These are phyloP conservation scores for Crematogaster levior DNA, from an alignment of 2,888 invertebrate genomes.

Conservation along the genomic window DNA sequence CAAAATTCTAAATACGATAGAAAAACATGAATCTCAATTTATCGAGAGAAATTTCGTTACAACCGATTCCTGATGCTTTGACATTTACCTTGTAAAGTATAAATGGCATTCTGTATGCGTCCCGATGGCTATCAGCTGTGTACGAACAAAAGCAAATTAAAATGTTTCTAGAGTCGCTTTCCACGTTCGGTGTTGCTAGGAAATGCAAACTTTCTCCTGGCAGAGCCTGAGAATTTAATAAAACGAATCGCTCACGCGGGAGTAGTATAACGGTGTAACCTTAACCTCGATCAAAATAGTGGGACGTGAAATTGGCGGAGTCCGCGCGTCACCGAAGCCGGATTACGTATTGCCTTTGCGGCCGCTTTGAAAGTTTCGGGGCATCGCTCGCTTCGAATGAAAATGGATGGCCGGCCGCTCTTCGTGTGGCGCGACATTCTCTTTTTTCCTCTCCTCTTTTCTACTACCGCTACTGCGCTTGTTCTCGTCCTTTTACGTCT, in stretches of 20 bases:
- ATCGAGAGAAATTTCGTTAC: not conserved
- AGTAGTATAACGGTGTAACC: constrained; percentile 50
- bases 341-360: constrained; percentile 59
- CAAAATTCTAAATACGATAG: not conserved
- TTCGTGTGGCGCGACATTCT: constrained; percentile 55
- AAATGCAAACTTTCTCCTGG: constrained; percentile 46
- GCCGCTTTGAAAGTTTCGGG: constrained; percentile 58
- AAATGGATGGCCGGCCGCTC: constrained; percentile 64
- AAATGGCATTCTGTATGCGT: constrained; percentile 2
- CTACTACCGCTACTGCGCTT: constrained; percentile 37
- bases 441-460: constrained; percentile 41
- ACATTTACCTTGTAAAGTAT: not conserved
- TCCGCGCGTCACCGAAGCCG: constrained; percentile 42
- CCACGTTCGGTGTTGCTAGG: constrained; percentile 26
- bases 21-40: not conserved
- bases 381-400: constrained; percentile 63
- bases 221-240: constrained; percentile 51
- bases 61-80: not conserved
- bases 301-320: constrained; percentile 60
- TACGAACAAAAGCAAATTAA: constrained; percentile 43
- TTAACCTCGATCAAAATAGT: constrained; percentile 60
- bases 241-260: constrained; percentile 44
- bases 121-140: constrained; percentile 11
- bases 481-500: constrained; percentile 60
- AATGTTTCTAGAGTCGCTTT: constrained; percentile 45